Conservation (phyloP, 2,888 invertebrate genomes). For the Celastrina argiolus region DNA sequence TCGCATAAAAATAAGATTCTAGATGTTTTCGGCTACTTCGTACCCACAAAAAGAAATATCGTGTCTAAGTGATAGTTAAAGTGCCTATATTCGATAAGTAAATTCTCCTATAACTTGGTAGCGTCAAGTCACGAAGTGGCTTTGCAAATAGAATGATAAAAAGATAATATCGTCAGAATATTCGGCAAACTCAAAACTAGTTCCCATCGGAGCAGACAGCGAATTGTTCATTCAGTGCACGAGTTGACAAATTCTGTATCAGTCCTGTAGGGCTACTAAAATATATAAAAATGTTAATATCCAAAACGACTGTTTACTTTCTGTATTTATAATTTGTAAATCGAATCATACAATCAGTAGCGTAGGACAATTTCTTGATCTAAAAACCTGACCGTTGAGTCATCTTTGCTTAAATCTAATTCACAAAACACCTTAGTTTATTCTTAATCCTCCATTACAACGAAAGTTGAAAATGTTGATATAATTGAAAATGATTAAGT, state of each 20-base stretch:
- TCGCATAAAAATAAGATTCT: too few species aligned
- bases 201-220: slow-evolving; percentile 21
- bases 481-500: too few species aligned
- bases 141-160: slow-evolving; percentile 23
- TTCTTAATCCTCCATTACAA: too few species aligned
- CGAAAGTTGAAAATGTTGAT: too few species aligned
- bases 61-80: neutral
- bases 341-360: neutral
- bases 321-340: neutral
- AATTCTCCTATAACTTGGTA: slow-evolving; percentile 7
- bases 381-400: neutral
- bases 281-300: slow-evolving; percentile 9
- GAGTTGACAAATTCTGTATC: slow-evolving; percentile 22
- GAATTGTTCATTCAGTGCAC: slow-evolving; percentile 24
- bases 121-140: slow-evolving; percentile 17
- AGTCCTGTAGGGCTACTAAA: slow-evolving; percentile 15
- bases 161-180: slow-evolving; percentile 23
- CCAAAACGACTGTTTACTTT: neutral
- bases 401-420: too few species aligned
- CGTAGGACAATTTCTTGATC: neutral
- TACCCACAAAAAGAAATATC: neutral
- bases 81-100: neutral
- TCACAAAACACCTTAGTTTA: too few species aligned
- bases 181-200: slow-evolving; percentile 22
- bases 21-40: too few species aligned